Evolutionary conservation across 2,888 invertebrate species (phyloP), one percentile per base, ranked within the genome.

Genomic region (Horisme vitalbata): DNA sequence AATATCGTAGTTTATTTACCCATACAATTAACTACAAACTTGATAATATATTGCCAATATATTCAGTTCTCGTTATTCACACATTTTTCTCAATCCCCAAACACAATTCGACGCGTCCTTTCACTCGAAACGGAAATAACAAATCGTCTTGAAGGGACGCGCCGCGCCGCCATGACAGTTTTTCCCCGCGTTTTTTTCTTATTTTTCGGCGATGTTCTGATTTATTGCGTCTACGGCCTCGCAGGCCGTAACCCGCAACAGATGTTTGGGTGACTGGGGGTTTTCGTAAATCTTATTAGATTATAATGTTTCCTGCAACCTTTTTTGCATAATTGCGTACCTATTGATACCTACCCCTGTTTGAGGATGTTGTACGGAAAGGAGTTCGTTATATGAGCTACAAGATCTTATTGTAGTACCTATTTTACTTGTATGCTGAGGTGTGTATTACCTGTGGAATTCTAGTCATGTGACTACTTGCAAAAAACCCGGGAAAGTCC

Each of bases 191-290:
- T 46, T 43, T 55, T 57, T 57, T 46, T 15, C 18, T 61, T 55
- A 62, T 61, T 68, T 66, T 64, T 67, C 61, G 50, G 47, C 48
- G 61, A 62, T 58, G 61, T 58, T 45, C 50, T 72, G 75, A 79
- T 79, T 76, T 76, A 76, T 75, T 59, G 52, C 65, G 62, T 66
- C 63, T 68, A 57, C 65, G 64, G 68, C 57, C 64, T 62, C 59
- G 62, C 61, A 65, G 62, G 60, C 48, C 59, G 60, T 61, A 60
- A 60, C 65, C 60, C 61, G 71, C 68, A 71, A 74, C 79, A 78
- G 70, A 74, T 77, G 79, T 73, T 65, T 57, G 49, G 34, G 56
- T 58, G 57, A 59, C 53, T 61, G 37, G 45, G 31, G 45, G 18
- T 35, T 53, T 59, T 55, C 50, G 48, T 52, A 49, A 18, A 51